Conservation (phyloP, 1,140 invertebrate species). For the Brachionus koreanus region DNA sequence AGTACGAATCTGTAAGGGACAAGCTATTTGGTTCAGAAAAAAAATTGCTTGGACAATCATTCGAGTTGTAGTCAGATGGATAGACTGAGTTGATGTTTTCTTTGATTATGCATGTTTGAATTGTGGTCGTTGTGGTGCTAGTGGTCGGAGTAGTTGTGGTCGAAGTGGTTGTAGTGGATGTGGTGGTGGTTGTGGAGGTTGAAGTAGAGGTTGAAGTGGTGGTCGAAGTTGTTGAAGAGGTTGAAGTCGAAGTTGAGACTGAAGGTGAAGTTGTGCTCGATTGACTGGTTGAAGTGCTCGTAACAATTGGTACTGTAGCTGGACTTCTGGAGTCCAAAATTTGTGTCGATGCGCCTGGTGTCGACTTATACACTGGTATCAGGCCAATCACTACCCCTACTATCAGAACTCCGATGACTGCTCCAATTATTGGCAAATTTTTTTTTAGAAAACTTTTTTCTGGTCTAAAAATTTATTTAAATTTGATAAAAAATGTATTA, state of each 20-base stretch:
- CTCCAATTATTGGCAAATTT: neutral
- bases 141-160: neutral
- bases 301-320: neutral
- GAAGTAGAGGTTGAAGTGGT: neutral
- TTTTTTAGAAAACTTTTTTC: neutral
- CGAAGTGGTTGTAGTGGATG: neutral
- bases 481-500: neutral
- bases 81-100: neutral
- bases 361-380: neutral
- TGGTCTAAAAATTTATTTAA: neutral
- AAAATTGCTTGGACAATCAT: conserved; percentile 6
- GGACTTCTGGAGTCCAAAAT: neutral
- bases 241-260: neutral
- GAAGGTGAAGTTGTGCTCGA: neutral
- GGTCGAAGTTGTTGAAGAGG: neutral
- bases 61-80: conserved; percentile 14
- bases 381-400: neutral
- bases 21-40: neutral
- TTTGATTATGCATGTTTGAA: conserved; percentile 26
- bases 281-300: neutral
- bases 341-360: neutral
- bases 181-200: neutral
- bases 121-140: neutral
- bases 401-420: neutral
- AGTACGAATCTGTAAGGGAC: neutral